A percentile compares a stretch with the other conserved stretches of the same genome.
These are phyloP conservation scores for Microctonus aethiopoides DNA, from an alignment of 2,888 invertebrate species.

Conservation along the genomic window DNA sequence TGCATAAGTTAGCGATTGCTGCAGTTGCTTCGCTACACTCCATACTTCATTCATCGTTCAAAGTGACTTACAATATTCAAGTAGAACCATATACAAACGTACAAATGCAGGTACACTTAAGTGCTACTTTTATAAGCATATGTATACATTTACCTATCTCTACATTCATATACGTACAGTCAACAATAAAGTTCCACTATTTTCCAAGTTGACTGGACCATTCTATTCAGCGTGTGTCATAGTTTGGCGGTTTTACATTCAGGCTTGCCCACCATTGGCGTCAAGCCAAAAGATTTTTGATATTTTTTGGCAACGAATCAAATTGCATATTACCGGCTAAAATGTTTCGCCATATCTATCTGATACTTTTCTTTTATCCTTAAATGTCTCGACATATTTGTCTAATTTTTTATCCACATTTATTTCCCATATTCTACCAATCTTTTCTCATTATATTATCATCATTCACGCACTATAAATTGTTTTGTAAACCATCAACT, in stretches of 20 bases:
- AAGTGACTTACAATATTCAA: constrained; percentile 12
- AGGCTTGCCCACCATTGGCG: constrained; percentile 47
- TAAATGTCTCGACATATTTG: constrained; percentile 29
- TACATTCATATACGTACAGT: constrained; percentile 32
- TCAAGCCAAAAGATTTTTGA: constrained; percentile 59
- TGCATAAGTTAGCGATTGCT: neutral
- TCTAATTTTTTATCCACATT: constrained; percentile 10
- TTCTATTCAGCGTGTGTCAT: constrained; percentile 42
- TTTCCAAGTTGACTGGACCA: constrained; percentile 43
- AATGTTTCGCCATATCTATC: constrained; percentile 54
- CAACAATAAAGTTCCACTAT: constrained; percentile 59
- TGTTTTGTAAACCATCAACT: too few species aligned
- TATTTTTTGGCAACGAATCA: constrained; percentile 61
- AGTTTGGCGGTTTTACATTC: constrained; percentile 51
- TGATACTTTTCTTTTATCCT: constrained; percentile 32
- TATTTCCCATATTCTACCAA: constrained; percentile 13
- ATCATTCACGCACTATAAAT: neutral
- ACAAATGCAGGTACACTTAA: constrained; percentile 20
- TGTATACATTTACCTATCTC: neutral
- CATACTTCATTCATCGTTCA: neutral
- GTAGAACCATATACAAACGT: constrained; percentile 31
- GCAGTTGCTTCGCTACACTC: neutral
- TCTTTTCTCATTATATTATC: constrained; percentile 8
- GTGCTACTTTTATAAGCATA: neutral
- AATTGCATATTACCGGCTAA: constrained; percentile 57